A percentile compares a stretch with the other conserved stretches of the same genome.
These are phyloP conservation scores for Diplodus sargus DNA, from an alignment of 2,797 vertebrate genomes.

Conservation along the genomic window DNA sequence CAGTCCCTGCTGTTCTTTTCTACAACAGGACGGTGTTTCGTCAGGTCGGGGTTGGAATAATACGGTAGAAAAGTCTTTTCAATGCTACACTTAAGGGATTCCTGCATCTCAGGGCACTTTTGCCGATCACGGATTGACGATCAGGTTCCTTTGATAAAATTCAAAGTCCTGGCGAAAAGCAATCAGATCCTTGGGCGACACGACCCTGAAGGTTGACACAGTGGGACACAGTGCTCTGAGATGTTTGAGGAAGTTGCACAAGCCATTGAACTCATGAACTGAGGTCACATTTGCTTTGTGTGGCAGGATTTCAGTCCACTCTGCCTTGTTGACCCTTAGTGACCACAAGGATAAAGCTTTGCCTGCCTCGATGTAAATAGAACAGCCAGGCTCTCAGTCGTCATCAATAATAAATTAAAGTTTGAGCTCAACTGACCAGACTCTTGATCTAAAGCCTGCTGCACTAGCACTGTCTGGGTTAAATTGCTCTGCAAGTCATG, in stretches of 20 bases:
- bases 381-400: slow-evolving; percentile 40
- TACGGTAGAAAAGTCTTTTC: slow-evolving; percentile 35
- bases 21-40: slow-evolving; percentile 33
- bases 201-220: slow-evolving; percentile 3
- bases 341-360: slow-evolving; percentile 17
- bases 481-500: slow-evolving; percentile 70
- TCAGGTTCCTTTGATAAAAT: slow-evolving; percentile 41
- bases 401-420: slow-evolving; percentile 26
- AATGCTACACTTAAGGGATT: slow-evolving; percentile 68
- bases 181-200: slow-evolving; percentile 26
- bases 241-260: slow-evolving; percentile 28
- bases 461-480: slow-evolving; percentile 45
- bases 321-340: slow-evolving; percentile 7
- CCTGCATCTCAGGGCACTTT: slow-evolving; percentile 33
- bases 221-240: slow-evolving; percentile 30
- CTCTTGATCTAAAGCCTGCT: slow-evolving; percentile 33
- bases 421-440: slow-evolving; percentile 42
- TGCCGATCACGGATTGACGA: slow-evolving; percentile 12
- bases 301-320: slow-evolving; percentile 10
- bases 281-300: slow-evolving; percentile 17
- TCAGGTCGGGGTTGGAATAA: slow-evolving; percentile 17
- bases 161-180: slow-evolving; percentile 44
- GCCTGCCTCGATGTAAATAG: slow-evolving; percentile 36
- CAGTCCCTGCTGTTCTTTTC: slow-evolving; percentile 20
- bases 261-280: slow-evolving; percentile 18